Evolutionary conservation across 2,888 invertebrate genomes (phyloP).

Genomic region (Stenoptilia bipunctidactyla): DNA sequence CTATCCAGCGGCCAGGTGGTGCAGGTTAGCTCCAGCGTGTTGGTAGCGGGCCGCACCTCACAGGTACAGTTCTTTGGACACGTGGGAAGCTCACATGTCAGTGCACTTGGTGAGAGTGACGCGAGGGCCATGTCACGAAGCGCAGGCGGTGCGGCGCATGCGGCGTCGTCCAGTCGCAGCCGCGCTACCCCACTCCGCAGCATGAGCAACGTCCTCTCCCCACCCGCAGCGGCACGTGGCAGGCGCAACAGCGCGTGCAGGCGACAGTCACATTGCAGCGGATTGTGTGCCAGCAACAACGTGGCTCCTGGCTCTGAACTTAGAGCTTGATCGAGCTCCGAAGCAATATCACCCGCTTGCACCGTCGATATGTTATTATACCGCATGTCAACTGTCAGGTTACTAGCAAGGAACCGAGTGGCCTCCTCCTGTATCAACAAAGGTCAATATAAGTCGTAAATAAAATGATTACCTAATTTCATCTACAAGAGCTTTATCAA

Average conservation of each 20-base stretch:
- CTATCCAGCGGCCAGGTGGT: not conserved
- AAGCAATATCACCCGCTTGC: not conserved
- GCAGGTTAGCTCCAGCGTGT: not conserved
- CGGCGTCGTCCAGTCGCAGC: not conserved
- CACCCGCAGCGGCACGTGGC: not conserved
- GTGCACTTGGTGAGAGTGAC: not conserved
- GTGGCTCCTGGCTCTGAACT: slow-evolving; percentile 2
- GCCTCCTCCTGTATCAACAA: not conserved
- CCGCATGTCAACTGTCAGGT: slow-evolving; percentile 18
- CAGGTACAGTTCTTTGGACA: not conserved
- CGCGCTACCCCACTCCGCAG: not conserved
- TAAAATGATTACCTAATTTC: too few relatives aligned
- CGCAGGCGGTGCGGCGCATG: not conserved
- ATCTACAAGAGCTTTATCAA: too few relatives aligned
- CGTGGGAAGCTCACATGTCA: not conserved
- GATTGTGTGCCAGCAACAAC: slow-evolving; percentile 26
- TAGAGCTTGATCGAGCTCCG: not conserved
- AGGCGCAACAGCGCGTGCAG: slow-evolving; percentile 19
- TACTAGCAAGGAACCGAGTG: slow-evolving; percentile 10
- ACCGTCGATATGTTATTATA: slow-evolving; percentile 25
- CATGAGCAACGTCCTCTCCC: slow-evolving; percentile 6
- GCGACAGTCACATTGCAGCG: slow-evolving; percentile 27
- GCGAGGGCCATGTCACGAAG: not conserved
- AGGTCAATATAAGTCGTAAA: not conserved
- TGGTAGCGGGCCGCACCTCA: not conserved